phyloP scores from a whole-genome alignment of 2,797 vertebrate genomes.

The Chiloscyllium punctatum region DNA sequence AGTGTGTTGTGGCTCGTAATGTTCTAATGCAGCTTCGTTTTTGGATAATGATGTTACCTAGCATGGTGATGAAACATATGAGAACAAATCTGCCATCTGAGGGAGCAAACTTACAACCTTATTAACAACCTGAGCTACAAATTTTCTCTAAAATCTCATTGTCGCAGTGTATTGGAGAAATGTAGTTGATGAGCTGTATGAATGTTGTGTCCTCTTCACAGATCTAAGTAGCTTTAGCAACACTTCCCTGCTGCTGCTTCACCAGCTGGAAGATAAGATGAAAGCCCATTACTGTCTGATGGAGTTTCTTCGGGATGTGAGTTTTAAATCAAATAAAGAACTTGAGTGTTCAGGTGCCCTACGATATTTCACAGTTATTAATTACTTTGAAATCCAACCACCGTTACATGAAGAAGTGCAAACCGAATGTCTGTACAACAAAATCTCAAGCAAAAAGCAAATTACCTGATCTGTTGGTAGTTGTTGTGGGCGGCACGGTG shows the following conservation, averaged over 20 bases:
- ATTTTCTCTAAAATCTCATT: not conserved
- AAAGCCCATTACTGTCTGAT: constrained; percentile 86
- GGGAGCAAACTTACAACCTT: no score
- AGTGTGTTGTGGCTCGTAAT: no score
- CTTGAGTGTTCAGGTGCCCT: not conserved
- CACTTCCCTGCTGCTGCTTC: constrained; percentile 88
- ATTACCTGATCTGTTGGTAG: not conserved
- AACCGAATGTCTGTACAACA: not conserved
- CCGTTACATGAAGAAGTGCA: not conserved
- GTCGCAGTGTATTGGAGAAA: not conserved
- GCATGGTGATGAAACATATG: no score
- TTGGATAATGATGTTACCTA: no score
- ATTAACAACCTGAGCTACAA: no score
- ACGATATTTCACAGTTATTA: not conserved
- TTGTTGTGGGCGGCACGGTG: no score
- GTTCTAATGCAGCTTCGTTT: no score
- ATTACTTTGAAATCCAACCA: not conserved
- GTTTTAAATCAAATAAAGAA: not conserved
- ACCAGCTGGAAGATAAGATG: constrained; percentile 94
- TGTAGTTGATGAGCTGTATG: not conserved
- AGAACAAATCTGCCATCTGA: no score
- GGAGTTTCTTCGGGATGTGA: constrained; percentile 87
- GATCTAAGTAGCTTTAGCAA: constrained; percentile 82
- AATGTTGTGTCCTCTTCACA: constrained; percentile 47
- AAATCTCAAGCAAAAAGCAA: not conserved